These are phyloP conservation scores for Hypomecis punctinalis DNA, from an alignment of 2,888 invertebrate genomes.

Conservation along the genomic window DNA sequence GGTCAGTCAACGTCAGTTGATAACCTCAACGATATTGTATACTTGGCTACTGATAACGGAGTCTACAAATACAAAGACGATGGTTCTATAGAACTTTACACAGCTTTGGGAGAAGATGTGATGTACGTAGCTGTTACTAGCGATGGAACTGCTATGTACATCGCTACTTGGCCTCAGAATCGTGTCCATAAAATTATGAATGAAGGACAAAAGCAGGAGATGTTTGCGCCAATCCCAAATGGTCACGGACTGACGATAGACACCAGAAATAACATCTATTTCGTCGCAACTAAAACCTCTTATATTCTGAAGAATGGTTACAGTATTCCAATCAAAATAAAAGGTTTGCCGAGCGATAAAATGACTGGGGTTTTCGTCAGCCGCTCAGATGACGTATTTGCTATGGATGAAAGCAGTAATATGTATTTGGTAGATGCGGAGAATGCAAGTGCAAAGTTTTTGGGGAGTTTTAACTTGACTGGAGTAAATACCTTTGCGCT, in stretches of 20 bases:
- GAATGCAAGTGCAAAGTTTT: constrained; percentile 60
- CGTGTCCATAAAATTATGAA: constrained; percentile 71
- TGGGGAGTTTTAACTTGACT: constrained; percentile 65
- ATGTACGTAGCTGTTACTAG: constrained; percentile 73
- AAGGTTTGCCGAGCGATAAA: constrained; percentile 69
- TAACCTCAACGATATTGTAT: constrained; percentile 78
- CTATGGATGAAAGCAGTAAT: constrained; percentile 77
- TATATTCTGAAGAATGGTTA: constrained; percentile 67
- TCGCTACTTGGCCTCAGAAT: constrained; percentile 80
- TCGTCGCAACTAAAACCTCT: constrained; percentile 72
- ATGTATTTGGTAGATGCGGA: constrained; percentile 67
- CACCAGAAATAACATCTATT: constrained; percentile 72
- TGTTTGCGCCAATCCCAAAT: constrained; percentile 69
- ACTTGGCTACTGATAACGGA: constrained; percentile 78
- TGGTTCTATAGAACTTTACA: constrained; percentile 62
- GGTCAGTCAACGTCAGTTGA: constrained; percentile 78
- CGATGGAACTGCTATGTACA: constrained; percentile 69
- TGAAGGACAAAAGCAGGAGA: constrained; percentile 67
- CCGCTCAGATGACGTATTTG: constrained; percentile 70
- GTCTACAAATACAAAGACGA: constrained; percentile 77
- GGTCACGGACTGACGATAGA: constrained; percentile 76
- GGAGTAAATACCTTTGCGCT: constrained; percentile 76
- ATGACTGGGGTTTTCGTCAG: constrained; percentile 75
- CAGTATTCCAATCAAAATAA: constrained; percentile 70
- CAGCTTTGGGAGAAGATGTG: constrained; percentile 75